Conservation (phyloP, 2,113 vertebrate species). For the Onychostruthus taczanowskii region DNA sequence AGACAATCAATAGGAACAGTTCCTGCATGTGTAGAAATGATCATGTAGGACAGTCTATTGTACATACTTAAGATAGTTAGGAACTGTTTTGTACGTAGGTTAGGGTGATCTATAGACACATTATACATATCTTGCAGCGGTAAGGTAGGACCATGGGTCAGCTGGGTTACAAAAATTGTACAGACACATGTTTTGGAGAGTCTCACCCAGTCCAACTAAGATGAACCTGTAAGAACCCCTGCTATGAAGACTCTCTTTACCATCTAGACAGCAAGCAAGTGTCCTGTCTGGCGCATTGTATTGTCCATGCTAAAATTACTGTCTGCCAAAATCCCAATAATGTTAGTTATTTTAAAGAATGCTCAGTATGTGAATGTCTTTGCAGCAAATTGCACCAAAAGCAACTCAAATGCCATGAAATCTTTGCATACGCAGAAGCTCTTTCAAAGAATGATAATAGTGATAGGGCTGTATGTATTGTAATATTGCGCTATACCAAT, state of each 20-base stretch:
- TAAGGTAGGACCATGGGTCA: not conserved
- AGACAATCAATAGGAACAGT: not conserved
- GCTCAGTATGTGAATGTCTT: not conserved
- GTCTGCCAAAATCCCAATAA: not conserved
- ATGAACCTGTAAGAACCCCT: not conserved
- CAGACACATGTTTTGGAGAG: not conserved
- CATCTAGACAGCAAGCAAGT: not conserved
- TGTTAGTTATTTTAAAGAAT: not conserved
- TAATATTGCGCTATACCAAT: not conserved
- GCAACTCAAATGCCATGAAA: not conserved
- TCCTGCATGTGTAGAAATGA: not conserved
- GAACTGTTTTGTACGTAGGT: not conserved
- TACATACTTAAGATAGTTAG: not conserved
- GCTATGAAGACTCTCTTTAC: not conserved
- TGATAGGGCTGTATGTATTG: not conserved
- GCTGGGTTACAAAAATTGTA: not conserved
- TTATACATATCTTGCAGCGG: not conserved
- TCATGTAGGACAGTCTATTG: not conserved
- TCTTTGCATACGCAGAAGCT: not conserved
- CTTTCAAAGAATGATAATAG: not conserved
- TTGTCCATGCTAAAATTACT: not conserved
- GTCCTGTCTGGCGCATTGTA: not conserved
- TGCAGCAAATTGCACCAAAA: not conserved
- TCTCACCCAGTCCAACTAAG: not conserved
- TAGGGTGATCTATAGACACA: not conserved